Evolutionary conservation across 2,113 vertebrate genomes (phyloP), one percentile per base, ranked within the genome.

Genomic region (Piliocolobus tephrosceles): DNA sequence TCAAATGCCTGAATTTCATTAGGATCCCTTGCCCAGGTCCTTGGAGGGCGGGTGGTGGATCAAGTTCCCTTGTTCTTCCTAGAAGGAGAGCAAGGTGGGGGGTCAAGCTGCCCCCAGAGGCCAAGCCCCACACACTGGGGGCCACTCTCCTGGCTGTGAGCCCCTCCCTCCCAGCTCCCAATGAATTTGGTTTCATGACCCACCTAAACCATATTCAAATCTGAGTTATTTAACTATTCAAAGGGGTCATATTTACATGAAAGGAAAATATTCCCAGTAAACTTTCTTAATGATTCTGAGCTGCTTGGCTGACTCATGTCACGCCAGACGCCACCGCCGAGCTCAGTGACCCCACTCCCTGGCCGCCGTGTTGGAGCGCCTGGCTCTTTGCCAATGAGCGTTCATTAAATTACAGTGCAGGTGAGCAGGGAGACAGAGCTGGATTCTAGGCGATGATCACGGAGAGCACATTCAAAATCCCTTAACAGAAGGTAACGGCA

Each of bases 161-260:
- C 13, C 11, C 57, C 80, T 68, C 40, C 91, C 88, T 68, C 16
- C 66, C 3, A 83, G 90, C 8, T 87, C 76, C 88, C 96, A 45
- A 30, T 52, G 78, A 83, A 81, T 95, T 94, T 55, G 93, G 94
- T 97, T 95, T 97, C 93, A 88, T 57, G 57, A 91, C 35, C 86
- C 6, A 2, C 96, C 23, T 5, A 96, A 50, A 12, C 57, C 0
- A 0, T 10, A 35, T 82, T 96, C 95, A 16, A 80, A 95, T 78
- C 95, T 61, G 91, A 97, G 73, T 0, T 0, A 57, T 81, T 96
- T 95, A 86, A 23, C 86, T 94, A 88, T 0, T 11, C 73, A 52
- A 55, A 87, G 47, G 43, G 81, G 2, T 6, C 4, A 38, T 50
- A n/a, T 81, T 97, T 22, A 86, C 75, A 87, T 32, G 95, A 72